These are phyloP conservation scores for Sericinus montela DNA, from an alignment of 2,888 invertebrate species.

Conservation along the genomic window DNA sequence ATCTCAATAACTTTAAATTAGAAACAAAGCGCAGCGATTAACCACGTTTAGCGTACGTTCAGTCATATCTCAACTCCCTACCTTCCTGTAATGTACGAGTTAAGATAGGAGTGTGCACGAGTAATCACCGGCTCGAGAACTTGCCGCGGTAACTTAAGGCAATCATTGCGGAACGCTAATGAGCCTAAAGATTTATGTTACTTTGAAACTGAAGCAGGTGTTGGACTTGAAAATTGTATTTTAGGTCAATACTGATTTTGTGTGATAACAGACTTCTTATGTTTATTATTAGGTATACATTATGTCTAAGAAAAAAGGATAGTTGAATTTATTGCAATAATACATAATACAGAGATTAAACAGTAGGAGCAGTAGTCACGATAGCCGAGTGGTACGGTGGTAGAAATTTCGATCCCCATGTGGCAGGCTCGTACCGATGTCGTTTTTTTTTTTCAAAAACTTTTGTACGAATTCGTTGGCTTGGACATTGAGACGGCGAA, in stretches of 20 bases:
- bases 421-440: too few species aligned
- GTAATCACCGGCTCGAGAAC: neutral
- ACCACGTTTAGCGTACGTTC: neutral
- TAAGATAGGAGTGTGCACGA: too few species aligned
- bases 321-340: too few species aligned
- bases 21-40: neutral
- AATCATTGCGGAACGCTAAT: constrained; percentile 6
- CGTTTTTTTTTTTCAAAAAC: too few species aligned
- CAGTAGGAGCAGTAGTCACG: too few species aligned
- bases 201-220: constrained; percentile 13
- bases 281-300: too few species aligned
- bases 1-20: neutral
- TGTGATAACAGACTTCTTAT: neutral
- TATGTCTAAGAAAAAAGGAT: too few species aligned
- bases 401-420: too few species aligned
- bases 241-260: neutral
- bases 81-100: constrained; percentile 1
- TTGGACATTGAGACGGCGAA: too few species aligned
- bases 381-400: too few species aligned
- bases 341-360: too few species aligned
- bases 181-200: constrained; percentile 8
- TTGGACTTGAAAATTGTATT: neutral
- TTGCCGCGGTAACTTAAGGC: neutral
- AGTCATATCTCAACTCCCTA: neutral
- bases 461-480: too few species aligned